These are phyloP conservation scores for Choristoneura rosaceana DNA, from an alignment of 2,888 invertebrate genomes.

Conservation along the genomic window DNA sequence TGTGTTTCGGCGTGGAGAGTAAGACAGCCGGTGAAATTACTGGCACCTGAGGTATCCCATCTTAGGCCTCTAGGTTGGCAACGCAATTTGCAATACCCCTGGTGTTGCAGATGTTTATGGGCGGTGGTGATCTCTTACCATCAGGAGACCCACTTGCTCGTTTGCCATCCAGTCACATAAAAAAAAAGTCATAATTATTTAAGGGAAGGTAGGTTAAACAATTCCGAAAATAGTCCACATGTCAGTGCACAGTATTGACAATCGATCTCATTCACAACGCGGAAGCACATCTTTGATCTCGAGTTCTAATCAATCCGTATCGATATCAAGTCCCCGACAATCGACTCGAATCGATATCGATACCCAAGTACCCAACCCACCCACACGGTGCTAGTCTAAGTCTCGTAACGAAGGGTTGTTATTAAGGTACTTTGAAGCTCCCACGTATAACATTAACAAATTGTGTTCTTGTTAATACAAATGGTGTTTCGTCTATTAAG, in stretches of 20 bases:
- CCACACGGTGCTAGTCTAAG: slow-evolving; percentile 66
- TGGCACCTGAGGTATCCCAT: too few relatives aligned
- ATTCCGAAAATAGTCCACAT: slow-evolving; percentile 9
- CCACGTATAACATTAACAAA: slow-evolving; percentile 51
- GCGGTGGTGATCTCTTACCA: too few relatives aligned
- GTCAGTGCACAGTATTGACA: slow-evolving; percentile 31
- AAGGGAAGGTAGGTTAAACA: not conserved
- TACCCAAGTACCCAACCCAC: slow-evolving; percentile 56
- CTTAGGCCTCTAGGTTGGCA: too few relatives aligned
- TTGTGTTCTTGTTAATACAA: slow-evolving; percentile 33
- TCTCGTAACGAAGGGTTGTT: slow-evolving; percentile 60
- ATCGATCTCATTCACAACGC: slow-evolving; percentile 61
- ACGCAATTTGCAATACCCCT: too few relatives aligned
- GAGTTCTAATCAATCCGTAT: slow-evolving; percentile 73
- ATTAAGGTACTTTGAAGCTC: slow-evolving; percentile 59
- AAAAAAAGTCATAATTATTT: not conserved
- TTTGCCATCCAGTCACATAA: too few relatives aligned
- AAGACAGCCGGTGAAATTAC: too few relatives aligned
- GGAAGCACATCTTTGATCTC: slow-evolving; percentile 79
- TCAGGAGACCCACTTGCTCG: too few relatives aligned
- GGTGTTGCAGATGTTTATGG: too few relatives aligned
- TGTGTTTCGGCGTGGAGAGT: too few relatives aligned
- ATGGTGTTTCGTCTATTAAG: slow-evolving; percentile 31
- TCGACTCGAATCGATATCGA: slow-evolving; percentile 66
- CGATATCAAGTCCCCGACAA: slow-evolving; percentile 66